Percentiles rank a stretch among this genome's conserved stretches.
Evolutionary conservation across 2,113 vertebrate species (phyloP).

Genomic region (Danionella cerebrum): DNA sequence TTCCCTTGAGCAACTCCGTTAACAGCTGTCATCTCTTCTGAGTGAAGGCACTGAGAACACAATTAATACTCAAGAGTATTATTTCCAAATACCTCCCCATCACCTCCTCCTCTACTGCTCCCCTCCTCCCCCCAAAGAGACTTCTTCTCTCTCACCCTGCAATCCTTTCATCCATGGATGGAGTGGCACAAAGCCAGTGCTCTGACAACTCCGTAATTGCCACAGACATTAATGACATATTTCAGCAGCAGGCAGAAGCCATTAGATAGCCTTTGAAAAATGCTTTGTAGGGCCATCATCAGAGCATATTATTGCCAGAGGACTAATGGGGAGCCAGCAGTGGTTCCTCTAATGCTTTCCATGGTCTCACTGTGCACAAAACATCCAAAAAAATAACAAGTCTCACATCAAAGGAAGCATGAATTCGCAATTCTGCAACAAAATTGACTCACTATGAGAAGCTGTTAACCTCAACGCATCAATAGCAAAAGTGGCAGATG

Average conservation of each 20-base stretch:
- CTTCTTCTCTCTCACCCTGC: background rate
- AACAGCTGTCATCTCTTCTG: background rate
- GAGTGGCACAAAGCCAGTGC: constrained; percentile 32
- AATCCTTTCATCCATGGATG: constrained; percentile 29
- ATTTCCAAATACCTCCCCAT: background rate
- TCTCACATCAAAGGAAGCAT: constrained; percentile 14
- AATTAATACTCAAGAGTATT: constrained; percentile 4
- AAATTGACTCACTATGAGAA: background rate
- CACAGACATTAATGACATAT: constrained; percentile 46
- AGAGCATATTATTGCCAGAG: constrained; percentile 28
- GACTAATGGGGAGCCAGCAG: constrained; percentile 41
- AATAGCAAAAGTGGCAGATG: background rate
- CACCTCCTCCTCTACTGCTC: background rate
- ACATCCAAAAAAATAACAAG: constrained; percentile 17
- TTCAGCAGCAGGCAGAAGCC: constrained; percentile 43
- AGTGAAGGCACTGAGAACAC: background rate
- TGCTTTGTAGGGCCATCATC: constrained; percentile 41
- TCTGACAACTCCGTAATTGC: constrained; percentile 41
- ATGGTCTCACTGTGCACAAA: constrained; percentile 19
- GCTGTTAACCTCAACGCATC: background rate
- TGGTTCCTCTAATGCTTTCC: constrained; percentile 30
- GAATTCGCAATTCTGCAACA: constrained; percentile 6
- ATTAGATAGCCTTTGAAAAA: constrained; percentile 48
- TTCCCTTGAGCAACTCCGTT: background rate
- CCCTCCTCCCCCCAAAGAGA: background rate